phyloP scores from a whole-genome alignment of 2,888 invertebrate species.

The Thera obeliscata region DNA sequence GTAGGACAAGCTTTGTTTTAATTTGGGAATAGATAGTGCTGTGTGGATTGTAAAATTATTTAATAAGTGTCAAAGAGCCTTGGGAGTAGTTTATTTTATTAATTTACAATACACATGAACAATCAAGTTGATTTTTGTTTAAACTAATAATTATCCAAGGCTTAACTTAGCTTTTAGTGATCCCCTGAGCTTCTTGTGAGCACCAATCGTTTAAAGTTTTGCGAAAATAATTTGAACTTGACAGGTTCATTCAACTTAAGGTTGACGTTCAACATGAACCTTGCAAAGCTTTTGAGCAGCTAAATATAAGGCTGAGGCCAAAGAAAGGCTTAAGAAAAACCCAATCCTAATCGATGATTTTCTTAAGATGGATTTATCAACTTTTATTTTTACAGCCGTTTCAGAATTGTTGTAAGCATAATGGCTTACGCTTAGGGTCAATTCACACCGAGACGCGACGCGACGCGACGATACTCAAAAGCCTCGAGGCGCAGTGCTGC shows the following conservation, averaged over 20 bases:
- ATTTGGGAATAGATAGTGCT: too few species aligned
- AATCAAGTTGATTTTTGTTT: neutral
- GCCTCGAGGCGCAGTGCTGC: too few species aligned
- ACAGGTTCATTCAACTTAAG: neutral
- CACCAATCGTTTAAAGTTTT: neutral
- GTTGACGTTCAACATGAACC: neutral
- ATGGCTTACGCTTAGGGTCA: too few species aligned
- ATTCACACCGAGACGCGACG: too few species aligned
- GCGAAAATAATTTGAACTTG: neutral
- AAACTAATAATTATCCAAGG: neutral
- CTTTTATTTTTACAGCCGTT: too few species aligned
- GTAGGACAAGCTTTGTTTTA: too few species aligned
- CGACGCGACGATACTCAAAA: too few species aligned
- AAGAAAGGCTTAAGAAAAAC: too few species aligned
- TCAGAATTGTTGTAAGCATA: too few species aligned
- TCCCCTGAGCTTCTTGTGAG: neutral
- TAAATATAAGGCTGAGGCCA: neutral
- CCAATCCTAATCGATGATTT: too few species aligned
- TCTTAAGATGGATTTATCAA: too few species aligned
- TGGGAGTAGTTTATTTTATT: neutral
- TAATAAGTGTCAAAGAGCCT: neutral
- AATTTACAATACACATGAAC: neutral
- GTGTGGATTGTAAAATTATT: neutral
- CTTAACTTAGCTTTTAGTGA: neutral
- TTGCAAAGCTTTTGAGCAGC: neutral